phyloP scores from a whole-genome alignment of 2,797 vertebrate species.

The Staurois parvus region DNA sequence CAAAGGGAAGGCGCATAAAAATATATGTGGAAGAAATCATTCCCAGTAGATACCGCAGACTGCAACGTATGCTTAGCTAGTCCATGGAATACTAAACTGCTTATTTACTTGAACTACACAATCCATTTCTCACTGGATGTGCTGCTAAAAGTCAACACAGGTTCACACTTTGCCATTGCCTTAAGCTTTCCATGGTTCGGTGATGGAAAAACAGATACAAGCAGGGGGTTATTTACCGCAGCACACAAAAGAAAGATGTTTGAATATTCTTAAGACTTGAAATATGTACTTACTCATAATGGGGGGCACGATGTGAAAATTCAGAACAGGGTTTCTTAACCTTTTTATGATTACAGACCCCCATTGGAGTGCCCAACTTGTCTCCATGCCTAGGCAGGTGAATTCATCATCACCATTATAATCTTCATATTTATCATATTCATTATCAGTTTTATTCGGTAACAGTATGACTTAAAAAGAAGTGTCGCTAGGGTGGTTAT shows the following conservation, averaged over 20 bases:
- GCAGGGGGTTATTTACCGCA: conserved; percentile 3
- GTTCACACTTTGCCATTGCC: conserved; percentile 1
- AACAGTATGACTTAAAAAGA: no score
- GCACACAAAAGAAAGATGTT: background rate
- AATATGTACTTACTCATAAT: no score
- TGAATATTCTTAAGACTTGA: background rate
- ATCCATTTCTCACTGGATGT: conserved; percentile 20
- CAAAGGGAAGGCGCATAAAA: background rate
- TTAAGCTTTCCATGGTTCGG: background rate
- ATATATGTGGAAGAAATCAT: background rate
- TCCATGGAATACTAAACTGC: conserved; percentile 17
- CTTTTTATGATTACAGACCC: no score
- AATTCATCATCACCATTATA: no score
- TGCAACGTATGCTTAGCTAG: background rate
- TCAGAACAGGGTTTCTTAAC: no score
- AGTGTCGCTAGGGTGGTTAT: no score
- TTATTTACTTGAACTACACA: conserved; percentile 17
- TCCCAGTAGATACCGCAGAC: background rate
- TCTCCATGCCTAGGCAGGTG: no score
- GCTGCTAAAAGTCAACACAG: conserved; percentile 41
- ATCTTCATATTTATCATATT: no score
- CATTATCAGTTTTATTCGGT: no score
- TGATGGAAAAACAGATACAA: conserved; percentile 28
- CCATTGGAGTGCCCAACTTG: no score
- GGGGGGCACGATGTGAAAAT: no score